These are phyloP conservation scores for Scolopax mira DNA, from an alignment of 2,113 vertebrate species.

Conservation along the genomic window DNA sequence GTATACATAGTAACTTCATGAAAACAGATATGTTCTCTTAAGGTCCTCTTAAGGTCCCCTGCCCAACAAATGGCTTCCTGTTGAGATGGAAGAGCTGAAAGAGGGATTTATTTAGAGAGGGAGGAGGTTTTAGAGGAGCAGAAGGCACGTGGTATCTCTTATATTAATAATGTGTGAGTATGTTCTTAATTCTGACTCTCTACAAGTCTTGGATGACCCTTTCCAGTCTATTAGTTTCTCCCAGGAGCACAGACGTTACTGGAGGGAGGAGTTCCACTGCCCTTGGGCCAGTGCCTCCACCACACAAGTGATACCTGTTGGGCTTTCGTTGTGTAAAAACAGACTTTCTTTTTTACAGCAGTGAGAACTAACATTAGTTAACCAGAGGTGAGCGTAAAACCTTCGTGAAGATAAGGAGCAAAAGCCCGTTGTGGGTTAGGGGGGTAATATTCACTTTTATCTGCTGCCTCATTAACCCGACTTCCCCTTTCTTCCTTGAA, in stretches of 20 bases:
- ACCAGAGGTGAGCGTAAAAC: neutral
- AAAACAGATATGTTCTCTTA: neutral
- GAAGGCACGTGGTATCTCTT: neutral
- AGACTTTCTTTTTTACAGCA: constrained; percentile 45
- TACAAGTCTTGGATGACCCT: neutral
- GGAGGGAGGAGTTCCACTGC: neutral
- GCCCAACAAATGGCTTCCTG: neutral
- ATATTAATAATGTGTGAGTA: neutral
- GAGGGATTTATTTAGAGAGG: neutral
- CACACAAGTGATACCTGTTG: neutral
- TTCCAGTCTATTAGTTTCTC: neutral
- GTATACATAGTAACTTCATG: neutral
- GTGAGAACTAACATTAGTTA: neutral
- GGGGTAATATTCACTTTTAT: neutral
- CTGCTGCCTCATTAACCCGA: neutral
- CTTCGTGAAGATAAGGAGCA: neutral
- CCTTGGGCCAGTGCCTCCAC: neutral
- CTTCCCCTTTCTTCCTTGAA: neutral
- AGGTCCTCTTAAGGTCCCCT: no score
- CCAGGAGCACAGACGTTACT: neutral
- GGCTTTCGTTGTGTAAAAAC: constrained; percentile 38
- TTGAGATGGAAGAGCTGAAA: neutral
- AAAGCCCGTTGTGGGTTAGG: neutral
- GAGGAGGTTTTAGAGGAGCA: neutral
- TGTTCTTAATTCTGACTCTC: neutral